Conservation (phyloP, 2,888 invertebrate species). For the Athalia cordata region DNA sequence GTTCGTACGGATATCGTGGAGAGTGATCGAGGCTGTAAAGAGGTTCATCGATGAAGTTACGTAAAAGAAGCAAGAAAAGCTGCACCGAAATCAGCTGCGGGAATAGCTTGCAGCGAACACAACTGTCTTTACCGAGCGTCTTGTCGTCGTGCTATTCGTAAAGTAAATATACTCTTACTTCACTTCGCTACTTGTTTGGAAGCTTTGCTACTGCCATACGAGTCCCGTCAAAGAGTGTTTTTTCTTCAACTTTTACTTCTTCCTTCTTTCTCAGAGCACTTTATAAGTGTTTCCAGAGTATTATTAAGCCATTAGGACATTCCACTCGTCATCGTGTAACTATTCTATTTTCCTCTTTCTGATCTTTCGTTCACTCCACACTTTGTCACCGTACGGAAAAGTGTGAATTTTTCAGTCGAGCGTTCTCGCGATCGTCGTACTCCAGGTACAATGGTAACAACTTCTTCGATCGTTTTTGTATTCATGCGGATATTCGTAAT, state of each 20-base stretch:
- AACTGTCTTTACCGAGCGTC: not conserved
- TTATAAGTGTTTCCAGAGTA: constrained; percentile 54
- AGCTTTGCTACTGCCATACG: constrained; percentile 16
- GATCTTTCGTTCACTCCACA: too few species aligned
- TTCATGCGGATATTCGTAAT: constrained; percentile 12
- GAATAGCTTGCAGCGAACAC: not conserved
- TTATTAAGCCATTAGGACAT: constrained; percentile 57
- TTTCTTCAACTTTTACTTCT: not conserved
- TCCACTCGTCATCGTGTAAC: constrained; percentile 20
- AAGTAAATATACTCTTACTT: constrained; percentile 32
- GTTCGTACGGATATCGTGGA: too few species aligned
- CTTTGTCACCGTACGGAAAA: too few species aligned
- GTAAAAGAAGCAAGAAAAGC: not conserved
- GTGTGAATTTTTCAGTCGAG: too few species aligned
- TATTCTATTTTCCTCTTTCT: not conserved
- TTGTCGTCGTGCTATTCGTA: constrained; percentile 22
- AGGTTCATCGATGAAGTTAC: not conserved
- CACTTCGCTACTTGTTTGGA: constrained; percentile 28
- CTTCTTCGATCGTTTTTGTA: not conserved
- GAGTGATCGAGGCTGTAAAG: too few species aligned
- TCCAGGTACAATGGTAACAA: too few species aligned
- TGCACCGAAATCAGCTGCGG: constrained; percentile 1
- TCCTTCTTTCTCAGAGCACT: constrained; percentile 51
- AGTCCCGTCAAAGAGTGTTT: constrained; percentile 22
- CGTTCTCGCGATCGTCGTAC: too few species aligned